phyloP scores from a whole-genome alignment of 1,140 invertebrate genomes.

The Drosophila hydei region DNA sequence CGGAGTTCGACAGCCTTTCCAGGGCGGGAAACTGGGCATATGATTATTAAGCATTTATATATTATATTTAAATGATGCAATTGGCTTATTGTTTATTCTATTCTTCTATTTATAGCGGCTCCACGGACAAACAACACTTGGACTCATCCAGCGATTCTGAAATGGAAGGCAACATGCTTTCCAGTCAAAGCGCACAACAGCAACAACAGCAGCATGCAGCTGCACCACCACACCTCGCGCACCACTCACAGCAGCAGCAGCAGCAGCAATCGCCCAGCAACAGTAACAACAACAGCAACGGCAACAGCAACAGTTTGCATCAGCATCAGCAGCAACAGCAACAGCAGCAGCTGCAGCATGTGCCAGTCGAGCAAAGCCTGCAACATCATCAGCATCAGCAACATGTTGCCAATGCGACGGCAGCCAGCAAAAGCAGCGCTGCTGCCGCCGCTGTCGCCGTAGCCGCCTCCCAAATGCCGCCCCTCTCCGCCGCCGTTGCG shows the following conservation, averaged over 20 bases:
- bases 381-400: conserved; percentile 60
- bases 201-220: conserved; percentile 60
- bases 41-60: conserved; percentile 2
- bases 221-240: conserved; percentile 47
- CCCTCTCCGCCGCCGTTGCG: conserved; percentile 77
- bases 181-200: conserved; percentile 70
- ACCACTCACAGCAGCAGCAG: conserved; percentile 59
- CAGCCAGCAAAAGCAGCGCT: conserved; percentile 44
- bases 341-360: conserved; percentile 63
- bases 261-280: conserved; percentile 63
- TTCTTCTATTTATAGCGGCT: conserved; percentile 65
- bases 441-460: conserved; percentile 35
- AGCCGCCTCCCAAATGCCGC: conserved; percentile 71
- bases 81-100: neutral
- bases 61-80: neutral
- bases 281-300: conserved; percentile 54
- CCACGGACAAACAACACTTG: conserved; percentile 82
- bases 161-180: conserved; percentile 79
- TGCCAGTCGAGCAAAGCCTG: conserved; percentile 46
- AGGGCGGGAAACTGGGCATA: neutral
- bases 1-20: conserved; percentile 27
- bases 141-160: conserved; percentile 83
- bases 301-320: conserved; percentile 52
- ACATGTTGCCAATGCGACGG: conserved; percentile 38
- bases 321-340: conserved; percentile 46